Evolutionary conservation across 2,888 invertebrate species (phyloP).

Genomic region (Panzeria rudis): DNA sequence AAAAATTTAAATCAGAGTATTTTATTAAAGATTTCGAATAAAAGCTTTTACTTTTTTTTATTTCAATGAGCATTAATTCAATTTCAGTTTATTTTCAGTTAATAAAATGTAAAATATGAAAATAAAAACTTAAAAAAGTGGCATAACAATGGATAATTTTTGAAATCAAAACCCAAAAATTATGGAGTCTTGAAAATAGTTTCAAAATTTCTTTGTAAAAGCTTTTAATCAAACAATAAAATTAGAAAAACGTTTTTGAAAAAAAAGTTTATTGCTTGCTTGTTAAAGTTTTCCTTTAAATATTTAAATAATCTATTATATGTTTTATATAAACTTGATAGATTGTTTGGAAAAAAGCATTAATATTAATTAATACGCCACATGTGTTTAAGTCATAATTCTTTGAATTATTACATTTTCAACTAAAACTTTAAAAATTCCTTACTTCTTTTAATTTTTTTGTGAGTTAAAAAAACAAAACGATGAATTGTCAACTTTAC

Average conservation of each 20-base stretch:
- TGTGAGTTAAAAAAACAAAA: background rate
- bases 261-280: background rate
- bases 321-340: constrained; percentile 4
- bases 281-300: background rate
- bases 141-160: no score
- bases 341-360: constrained; percentile 11
- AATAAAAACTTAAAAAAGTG: no score
- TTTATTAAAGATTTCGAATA: no score
- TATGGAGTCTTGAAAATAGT: no score
- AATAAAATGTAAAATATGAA: no score
- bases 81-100: no score
- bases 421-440: constrained; percentile 6
- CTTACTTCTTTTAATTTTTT: background rate
- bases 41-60: no score
- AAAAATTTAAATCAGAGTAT: no score
- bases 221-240: background rate
- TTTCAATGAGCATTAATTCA: no score
- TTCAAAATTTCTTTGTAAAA: no score
- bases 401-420: constrained; percentile 45
- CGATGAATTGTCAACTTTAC: constrained; percentile 61
- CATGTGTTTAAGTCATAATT: constrained; percentile 67
- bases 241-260: background rate
- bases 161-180: no score
- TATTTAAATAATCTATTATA: background rate
- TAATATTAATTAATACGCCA: constrained; percentile 62